Conservation (phyloP, 2,113 vertebrate species). For the Tetraodon nigroviridis region DNA sequence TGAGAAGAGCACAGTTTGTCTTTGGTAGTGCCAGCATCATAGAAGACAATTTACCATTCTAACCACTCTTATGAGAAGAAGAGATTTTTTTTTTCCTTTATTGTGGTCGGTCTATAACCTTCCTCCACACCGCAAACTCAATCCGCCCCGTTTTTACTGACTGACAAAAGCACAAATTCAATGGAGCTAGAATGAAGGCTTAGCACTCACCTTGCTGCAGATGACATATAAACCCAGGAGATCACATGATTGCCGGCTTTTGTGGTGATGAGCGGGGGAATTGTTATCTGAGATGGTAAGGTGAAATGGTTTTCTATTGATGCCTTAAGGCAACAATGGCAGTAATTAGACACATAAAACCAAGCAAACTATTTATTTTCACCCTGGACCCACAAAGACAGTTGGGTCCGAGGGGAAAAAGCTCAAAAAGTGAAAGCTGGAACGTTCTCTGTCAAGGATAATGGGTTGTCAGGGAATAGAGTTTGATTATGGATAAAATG, state of each 20-base stretch:
- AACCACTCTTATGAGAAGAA: conserved; percentile 62
- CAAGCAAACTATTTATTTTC: conserved; percentile 40
- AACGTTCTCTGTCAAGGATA: too few species aligned
- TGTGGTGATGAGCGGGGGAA: conserved; percentile 43
- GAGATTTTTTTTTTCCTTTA: conserved; percentile 27
- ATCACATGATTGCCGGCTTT: conserved; percentile 52
- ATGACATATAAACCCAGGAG: conserved; percentile 55
- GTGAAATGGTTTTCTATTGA: conserved; percentile 57
- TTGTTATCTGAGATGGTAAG: conserved; percentile 51
- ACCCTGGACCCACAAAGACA: conserved; percentile 8
- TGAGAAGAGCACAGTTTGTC: conserved; percentile 64
- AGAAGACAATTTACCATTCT: conserved; percentile 59
- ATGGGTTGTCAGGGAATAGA: too few species aligned
- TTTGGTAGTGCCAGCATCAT: conserved; percentile 53
- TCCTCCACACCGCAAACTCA: conserved; percentile 66
- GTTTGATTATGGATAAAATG: too few species aligned
- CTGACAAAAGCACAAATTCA: conserved; percentile 66
- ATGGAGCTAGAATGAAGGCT: conserved; percentile 46
- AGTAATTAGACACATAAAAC: conserved; percentile 55
- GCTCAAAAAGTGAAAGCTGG: too few species aligned
- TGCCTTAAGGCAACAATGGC: conserved; percentile 43
- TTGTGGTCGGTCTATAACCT: conserved; percentile 56
- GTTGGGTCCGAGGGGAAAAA: conserved; percentile 15
- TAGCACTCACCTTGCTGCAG: conserved; percentile 43
- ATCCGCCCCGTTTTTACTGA: conserved; percentile 61